phyloP scores from a whole-genome alignment of 1,140 invertebrate species.

The Belonocnema kinseyi region DNA sequence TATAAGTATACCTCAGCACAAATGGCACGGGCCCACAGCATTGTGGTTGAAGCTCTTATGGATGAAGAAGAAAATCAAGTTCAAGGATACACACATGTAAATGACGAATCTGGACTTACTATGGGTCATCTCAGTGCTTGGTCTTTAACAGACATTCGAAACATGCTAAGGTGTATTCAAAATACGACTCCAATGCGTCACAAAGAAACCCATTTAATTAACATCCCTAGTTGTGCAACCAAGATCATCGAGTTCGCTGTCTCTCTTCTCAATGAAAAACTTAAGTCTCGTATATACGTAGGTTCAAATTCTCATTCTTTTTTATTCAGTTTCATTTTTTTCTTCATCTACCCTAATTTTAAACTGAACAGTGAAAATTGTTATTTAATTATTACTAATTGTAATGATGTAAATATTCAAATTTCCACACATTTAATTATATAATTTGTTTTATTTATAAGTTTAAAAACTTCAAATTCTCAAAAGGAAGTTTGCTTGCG shows the following conservation, averaged over 20 bases:
- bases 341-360: not conserved
- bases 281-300: slow-evolving; percentile 85
- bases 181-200: slow-evolving; percentile 92
- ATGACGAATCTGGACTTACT: slow-evolving; percentile 88
- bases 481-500: too few species aligned
- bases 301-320: slow-evolving; percentile 54
- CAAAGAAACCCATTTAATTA: slow-evolving; percentile 89
- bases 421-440: too few species aligned
- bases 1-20: slow-evolving; percentile 84
- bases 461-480: too few species aligned
- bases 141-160: slow-evolving; percentile 86
- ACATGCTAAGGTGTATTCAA: slow-evolving; percentile 87
- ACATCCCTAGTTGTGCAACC: slow-evolving; percentile 85
- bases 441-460: too few species aligned
- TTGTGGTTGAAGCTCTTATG: slow-evolving; percentile 85
- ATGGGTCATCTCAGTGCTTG: slow-evolving; percentile 89
- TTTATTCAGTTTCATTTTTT: not conserved
- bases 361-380: too few species aligned
- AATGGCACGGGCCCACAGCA: slow-evolving; percentile 85
- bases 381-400: too few species aligned
- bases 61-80: slow-evolving; percentile 89
- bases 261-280: slow-evolving; percentile 87
- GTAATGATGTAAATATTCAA: too few species aligned
- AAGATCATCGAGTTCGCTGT: slow-evolving; percentile 88
- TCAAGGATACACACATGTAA: slow-evolving; percentile 86